Evolutionary conservation across 2,888 invertebrate species (phyloP), one percentile per base, ranked within the genome.

Genomic region (Troides aeacus): DNA sequence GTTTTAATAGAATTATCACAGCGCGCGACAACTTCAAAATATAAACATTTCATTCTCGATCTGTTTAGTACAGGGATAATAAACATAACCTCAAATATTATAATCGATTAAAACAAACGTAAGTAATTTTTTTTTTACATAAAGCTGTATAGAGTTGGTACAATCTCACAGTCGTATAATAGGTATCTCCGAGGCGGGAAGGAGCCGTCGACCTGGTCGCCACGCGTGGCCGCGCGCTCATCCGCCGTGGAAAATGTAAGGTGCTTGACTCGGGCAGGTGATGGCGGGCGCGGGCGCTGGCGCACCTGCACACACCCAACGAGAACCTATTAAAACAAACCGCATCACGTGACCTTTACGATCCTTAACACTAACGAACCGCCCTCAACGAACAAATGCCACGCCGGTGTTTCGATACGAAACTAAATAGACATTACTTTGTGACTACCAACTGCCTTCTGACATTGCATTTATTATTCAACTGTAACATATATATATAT

Each of bases 261-360:
- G 89, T 89, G 86, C 86, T 85, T 86, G 87, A 85, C 88, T 83
- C 62, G 67, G 64, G 80, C 84, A 84, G 84, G 83, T 83, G 85
- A 73, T 72, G 36, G 64, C 62, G 56, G 65, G 69, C 64, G 71
- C 56, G 39, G 23, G 23, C 57, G 58, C 68, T 53, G 58, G 67
- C 67, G 60, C 71, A 71, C 69, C 71, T 66, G 66, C 69, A 53
- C 39, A 24, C 21, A 63, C 61, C 62, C 66, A 62, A 62, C 64
- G 15, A n/a, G 36, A 56, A 36, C 36, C 62, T 36, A 68, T 59
- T 70, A 63, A 42, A 64, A 66, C 70, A 63, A 18, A 63, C 66
- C 63, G 66, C 64, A 50, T 21, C 46, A 60, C 39, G 17, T 65
- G 68, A 65, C 71, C 68, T 71, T 71, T 71, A 23, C 62, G 23